These are phyloP conservation scores for Gephyroberyx darwinii DNA, from an alignment of 2,797 vertebrate species.

Conservation along the genomic window DNA sequence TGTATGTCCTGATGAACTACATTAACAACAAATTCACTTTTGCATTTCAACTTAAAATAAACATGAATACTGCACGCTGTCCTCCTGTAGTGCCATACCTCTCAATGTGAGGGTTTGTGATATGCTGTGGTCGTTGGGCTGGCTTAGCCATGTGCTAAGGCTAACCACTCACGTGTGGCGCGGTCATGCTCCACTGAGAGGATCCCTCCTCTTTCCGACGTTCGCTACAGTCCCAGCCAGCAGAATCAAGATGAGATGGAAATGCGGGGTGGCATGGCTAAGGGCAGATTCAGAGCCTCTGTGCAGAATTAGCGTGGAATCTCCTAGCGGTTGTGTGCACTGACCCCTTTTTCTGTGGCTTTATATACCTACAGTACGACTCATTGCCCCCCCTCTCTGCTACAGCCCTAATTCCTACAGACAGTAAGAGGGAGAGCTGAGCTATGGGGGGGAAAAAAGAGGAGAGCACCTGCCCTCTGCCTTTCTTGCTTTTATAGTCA, in stretches of 20 bases:
- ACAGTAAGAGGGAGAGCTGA: conserved; percentile 41
- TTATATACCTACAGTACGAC: conserved; percentile 60
- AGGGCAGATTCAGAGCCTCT: conserved; percentile 62
- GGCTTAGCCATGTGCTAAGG: conserved; percentile 17
- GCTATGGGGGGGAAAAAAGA: conserved; percentile 12
- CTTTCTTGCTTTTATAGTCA: conserved; percentile 28
- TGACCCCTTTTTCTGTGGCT: conserved; percentile 75
- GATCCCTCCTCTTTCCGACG: conserved; percentile 36
- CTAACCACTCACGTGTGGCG: conserved; percentile 34
- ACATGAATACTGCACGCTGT: background rate
- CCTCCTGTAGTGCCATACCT: background rate
- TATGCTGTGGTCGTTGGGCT: conserved; percentile 15
- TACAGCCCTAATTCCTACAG: conserved; percentile 38
- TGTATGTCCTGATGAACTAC: background rate
- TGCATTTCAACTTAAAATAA: background rate
- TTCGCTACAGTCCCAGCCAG: conserved; percentile 32
- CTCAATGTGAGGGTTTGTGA: conserved; percentile 5
- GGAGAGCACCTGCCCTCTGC: conserved; percentile 45
- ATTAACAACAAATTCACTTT: background rate
- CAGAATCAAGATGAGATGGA: conserved; percentile 67
- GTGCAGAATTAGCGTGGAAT: conserved; percentile 65
- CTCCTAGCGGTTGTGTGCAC: conserved; percentile 66
- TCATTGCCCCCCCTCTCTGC: conserved; percentile 38
- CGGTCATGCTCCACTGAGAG: conserved; percentile 49
- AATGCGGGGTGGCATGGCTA: conserved; percentile 75